These are phyloP conservation scores for Pangasius larnaudii DNA, from an alignment of 2,797 vertebrate genomes.

Conservation along the genomic window DNA sequence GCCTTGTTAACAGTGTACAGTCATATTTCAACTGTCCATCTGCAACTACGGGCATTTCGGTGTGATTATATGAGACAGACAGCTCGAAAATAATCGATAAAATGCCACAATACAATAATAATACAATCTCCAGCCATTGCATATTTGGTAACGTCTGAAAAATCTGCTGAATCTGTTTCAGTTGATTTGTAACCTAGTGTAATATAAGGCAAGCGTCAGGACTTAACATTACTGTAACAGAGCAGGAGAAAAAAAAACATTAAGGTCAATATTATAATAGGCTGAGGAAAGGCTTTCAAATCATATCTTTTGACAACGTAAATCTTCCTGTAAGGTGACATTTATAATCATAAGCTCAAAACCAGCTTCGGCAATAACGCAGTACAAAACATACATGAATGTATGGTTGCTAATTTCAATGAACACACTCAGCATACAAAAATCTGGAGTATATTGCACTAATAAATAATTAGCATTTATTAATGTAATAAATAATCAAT, in stretches of 20 bases:
- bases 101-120: constrained; percentile 24
- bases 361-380: not conserved
- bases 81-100: constrained; percentile 6
- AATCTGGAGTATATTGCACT: not conserved
- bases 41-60: constrained; percentile 34
- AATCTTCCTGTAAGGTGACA: constrained; percentile 20
- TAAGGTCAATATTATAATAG: constrained; percentile 5
- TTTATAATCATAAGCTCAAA: constrained; percentile 29
- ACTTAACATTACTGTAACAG: not conserved
- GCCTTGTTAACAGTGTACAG: constrained; percentile 26
- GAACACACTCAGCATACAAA: not conserved
- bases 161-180: not conserved
- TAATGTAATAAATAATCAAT: too few species aligned
- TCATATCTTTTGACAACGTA: constrained; percentile 5
- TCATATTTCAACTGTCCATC: constrained; percentile 40
- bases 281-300: constrained; percentile 3
- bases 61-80: constrained; percentile 39
- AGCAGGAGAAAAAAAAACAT: constrained; percentile 5
- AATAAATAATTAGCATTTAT: too few species aligned
- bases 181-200: not conserved
- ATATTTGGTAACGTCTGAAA: not conserved
- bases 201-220: constrained; percentile 2
- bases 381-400: not conserved
- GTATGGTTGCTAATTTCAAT: not conserved
- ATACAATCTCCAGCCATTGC: not conserved